Base-by-base conservation (phyloP, 1,140 invertebrate genomes). In the Heliconius hermathena region DNA sequence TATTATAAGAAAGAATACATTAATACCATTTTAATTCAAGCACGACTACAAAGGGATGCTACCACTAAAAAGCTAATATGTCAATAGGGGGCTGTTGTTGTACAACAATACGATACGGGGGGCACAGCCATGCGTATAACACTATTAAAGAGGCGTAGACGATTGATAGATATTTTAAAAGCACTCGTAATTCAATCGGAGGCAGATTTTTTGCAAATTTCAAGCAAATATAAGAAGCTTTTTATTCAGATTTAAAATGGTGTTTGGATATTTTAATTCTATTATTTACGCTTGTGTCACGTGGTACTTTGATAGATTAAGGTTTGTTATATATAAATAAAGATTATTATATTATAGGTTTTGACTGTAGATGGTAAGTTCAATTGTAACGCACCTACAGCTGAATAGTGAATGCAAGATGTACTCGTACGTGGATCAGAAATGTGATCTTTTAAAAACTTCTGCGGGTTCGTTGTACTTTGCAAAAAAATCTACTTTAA, bases 41-140 rank as follows among this genome's bases (percentile, higher is more conserved):
- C 73, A 83, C 52, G 81, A 79, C 66, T 73, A 91, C 89, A 92
- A 90, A 84, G 72, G 79, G 73, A 77, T 83, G 78, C 75, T 80
- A 74, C 82, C 86, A 89, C 82, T 93, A 91, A 93, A 90, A 92
- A 88, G 88, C 87, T 90, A 89, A 90, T 88, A 89, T 90, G 89
- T 91, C 91, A 90, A 91, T 91, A 84, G 85, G 86, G 87, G 85
- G 82, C 83, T 73, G 79, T 83, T 90, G 86, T 94, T 94, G 91
- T 83, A 76, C 87, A 92, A 94, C 91, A 93, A 92, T 90, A 71
- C 76, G 74, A 85, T 91, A 88, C 80, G 87, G 74, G 77, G 84
- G 71, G 84, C 86, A 87, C 78, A 88, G 87, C 88, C 89, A 91
- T 86, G 88, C 88, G 90, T 90, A 82, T 94, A 94, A 84, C 81